Base-by-base conservation (phyloP, 2,888 invertebrate genomes). In the Euzetes globulus region DNA sequence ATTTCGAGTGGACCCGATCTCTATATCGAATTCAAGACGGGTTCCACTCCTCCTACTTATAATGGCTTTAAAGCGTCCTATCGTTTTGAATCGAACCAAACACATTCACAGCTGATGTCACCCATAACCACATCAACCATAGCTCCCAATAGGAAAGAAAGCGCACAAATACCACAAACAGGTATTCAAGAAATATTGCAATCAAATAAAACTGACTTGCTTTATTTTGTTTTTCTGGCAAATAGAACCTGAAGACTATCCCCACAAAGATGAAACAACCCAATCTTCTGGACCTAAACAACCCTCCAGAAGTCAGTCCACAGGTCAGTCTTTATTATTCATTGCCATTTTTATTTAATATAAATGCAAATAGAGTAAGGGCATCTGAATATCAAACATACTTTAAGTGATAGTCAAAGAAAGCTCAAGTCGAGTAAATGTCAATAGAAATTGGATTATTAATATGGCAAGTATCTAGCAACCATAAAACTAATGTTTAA, bases 1-100 rank as follows among this genome's bases (percentile, higher is more conserved):
- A 86, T 91, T 77, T 92, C 92, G 71, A 91, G 90, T n/a, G 91
- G 91, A 4, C 87, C 90, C 13, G 89, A 91, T 79, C 85, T 93
- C 75, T 87, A 89, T 80, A 86, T 93, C 79, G 91, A 92, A 84
- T 92, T 68, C 68, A 45, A 22, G 41, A 37, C 45, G 2, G 41
- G 68, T 0, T 22, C 68, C 45, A 11, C 17, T 45, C 68, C 37
- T 41, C 68, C 68, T 7, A 17, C 45, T 22, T 68, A 45, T 68
- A 68, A 68, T 19, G 68, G 68, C 45, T 68, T 68, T 22, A 68
- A 68, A 45, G 68, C 68, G 13, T 37, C 68, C 22, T 68, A 45
- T 68, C 45, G 37, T 37, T 68, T 68, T 45, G 68, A 45, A 17
- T 11, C 68, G 1, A 68, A 68, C 22, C 22, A 68, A 45, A 41